Percentiles rank a stretch among this genome's conserved stretches.
Conservation (phyloP, 2,113 vertebrate genomes). For the Hyaena hyaena region DNA sequence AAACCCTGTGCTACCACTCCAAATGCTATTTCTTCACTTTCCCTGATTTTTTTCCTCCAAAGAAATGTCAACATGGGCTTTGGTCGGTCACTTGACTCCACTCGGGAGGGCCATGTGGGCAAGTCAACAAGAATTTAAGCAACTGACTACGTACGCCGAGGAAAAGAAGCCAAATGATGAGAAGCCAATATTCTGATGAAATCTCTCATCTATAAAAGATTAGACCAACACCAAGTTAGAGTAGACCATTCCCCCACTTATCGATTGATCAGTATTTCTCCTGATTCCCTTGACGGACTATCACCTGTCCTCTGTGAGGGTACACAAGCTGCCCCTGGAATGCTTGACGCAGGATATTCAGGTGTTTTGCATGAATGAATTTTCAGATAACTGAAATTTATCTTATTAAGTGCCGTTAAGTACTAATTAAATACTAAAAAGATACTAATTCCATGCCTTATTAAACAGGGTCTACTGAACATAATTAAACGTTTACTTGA, state of each 20-base stretch:
- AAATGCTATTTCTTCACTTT: conserved; percentile 1
- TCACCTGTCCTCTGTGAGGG: neutral
- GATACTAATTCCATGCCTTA: conserved; percentile 41
- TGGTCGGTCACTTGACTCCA: neutral
- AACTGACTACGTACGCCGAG: neutral
- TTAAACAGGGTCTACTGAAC: conserved; percentile 42
- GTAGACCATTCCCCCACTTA: neutral
- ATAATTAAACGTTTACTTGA: conserved; percentile 56
- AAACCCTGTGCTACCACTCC: neutral
- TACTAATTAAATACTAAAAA: conserved; percentile 47
- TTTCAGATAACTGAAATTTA: conserved; percentile 55
- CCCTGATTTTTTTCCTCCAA: neutral
- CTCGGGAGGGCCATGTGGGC: neutral
- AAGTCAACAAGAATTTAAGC: neutral
- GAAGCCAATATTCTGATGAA: neutral
- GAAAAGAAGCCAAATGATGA: neutral
- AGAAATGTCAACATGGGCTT: neutral
- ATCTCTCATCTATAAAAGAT: neutral
- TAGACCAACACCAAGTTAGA: neutral
- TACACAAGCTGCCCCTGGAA: neutral
- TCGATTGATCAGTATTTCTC: neutral
- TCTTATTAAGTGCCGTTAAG: neutral
- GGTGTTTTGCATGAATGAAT: neutral
- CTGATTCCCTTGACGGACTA: neutral
- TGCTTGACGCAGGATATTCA: neutral